A percentile compares a stretch with the other conserved stretches of the same genome.
phyloP scores from a whole-genome alignment of 2,797 vertebrate genomes.

The Sus cebifrons region DNA sequence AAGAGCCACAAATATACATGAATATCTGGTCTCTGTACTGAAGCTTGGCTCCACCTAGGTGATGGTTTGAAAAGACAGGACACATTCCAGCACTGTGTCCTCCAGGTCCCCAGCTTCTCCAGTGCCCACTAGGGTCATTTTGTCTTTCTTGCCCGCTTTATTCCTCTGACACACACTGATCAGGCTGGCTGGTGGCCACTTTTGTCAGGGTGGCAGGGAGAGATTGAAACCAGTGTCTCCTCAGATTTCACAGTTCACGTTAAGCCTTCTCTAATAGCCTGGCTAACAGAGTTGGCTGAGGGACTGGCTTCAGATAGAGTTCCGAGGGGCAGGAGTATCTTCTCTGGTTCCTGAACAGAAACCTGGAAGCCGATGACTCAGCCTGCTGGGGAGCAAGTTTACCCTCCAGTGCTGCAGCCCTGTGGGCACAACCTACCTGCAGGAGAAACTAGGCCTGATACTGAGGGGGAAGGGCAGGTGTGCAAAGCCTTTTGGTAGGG shows the following conservation, averaged over 20 bases:
- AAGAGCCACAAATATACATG: not conserved
- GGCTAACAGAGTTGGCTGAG: conserved; percentile 85
- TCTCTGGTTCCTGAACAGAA: conserved; percentile 83
- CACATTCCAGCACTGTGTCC: not conserved
- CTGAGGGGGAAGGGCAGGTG: not conserved
- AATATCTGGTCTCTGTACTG: not conserved
- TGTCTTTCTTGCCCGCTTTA: conserved; percentile 56
- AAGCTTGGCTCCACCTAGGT: conserved; percentile 39
- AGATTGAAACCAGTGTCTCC: conserved; percentile 87
- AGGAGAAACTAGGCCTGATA: conserved; percentile 29
- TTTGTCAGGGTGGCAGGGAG: conserved; percentile 84
- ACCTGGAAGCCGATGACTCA: conserved; percentile 80
- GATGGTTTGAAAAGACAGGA: not conserved
- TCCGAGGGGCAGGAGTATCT: conserved; percentile 68
- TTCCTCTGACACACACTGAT: conserved; percentile 72
- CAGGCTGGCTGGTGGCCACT: conserved; percentile 84
- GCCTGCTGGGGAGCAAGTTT: conserved; percentile 51
- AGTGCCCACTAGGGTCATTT: not conserved
- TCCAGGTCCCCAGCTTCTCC: conserved; percentile 9
- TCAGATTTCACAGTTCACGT: conserved; percentile 85
- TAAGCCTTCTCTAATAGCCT: conserved; percentile 86
- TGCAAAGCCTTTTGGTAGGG: not conserved
- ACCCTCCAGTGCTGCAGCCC: not conserved
- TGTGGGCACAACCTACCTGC: not conserved
- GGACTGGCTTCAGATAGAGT: conserved; percentile 84